Conservation (phyloP, 2,797 vertebrate species). For the Pterois miles region DNA sequence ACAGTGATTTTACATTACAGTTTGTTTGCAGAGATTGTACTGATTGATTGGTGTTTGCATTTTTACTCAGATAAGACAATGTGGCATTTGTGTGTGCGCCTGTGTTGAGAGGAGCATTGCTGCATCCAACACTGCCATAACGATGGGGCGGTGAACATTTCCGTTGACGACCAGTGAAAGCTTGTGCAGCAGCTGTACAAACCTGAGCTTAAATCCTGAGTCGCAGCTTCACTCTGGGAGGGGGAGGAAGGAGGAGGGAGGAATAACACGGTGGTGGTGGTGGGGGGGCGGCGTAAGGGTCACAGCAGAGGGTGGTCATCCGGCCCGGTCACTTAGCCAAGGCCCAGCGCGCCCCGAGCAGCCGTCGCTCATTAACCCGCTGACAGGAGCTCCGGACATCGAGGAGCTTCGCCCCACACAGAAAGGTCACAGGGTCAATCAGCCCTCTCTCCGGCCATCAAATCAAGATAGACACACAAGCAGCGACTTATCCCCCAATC, state of each 20-base stretch:
- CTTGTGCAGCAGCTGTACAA: conserved; percentile 90
- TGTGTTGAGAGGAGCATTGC: background rate
- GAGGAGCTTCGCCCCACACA: conserved; percentile 85
- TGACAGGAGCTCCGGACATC: conserved; percentile 85
- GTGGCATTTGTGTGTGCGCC: background rate
- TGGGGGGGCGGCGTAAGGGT: conserved; percentile 29
- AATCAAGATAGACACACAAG: conserved; percentile 91
- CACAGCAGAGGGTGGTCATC: conserved; percentile 74
- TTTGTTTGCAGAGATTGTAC: background rate
- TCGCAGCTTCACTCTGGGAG: conserved; percentile 81
- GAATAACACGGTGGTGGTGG: conserved; percentile 14
- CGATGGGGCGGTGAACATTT: conserved; percentile 80
- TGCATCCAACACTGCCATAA: background rate
- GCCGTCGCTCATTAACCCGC: conserved; percentile 94
- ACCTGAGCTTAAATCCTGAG: conserved; percentile 85
- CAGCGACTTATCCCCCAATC: conserved; percentile 82
- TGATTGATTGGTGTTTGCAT: background rate
- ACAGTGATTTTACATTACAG: background rate
- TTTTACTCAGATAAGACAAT: background rate
- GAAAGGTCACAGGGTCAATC: conserved; percentile 93
- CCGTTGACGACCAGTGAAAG: conserved; percentile 83
- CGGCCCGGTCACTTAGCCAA: conserved; percentile 79
- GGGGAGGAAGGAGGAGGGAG: conserved; percentile 71
- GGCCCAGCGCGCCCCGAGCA: conserved; percentile 87
- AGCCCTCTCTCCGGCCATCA: conserved; percentile 87